A percentile compares a stretch with the other conserved stretches of the same genome.
Evolutionary conservation across 1,140 invertebrate genomes (phyloP).

Genomic region (Drosophila arawakana): DNA sequence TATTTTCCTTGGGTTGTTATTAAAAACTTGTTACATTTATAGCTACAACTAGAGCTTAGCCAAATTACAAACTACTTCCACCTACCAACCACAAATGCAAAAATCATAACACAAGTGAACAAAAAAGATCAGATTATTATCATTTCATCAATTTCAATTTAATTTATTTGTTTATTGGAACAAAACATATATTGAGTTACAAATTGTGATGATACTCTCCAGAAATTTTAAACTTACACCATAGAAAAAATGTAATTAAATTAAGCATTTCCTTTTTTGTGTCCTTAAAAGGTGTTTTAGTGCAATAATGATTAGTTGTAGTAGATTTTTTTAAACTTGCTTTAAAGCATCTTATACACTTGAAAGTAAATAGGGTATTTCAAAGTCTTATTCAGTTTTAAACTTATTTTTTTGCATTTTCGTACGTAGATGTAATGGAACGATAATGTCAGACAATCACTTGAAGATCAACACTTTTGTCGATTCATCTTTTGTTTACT

Average conservation of each 20-base stretch:
- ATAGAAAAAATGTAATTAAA: too few relatives aligned
- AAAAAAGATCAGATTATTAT: slow-evolving; percentile 52
- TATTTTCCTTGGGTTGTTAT: slow-evolving; percentile 39
- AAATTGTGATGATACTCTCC: not conserved
- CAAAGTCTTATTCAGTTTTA: slow-evolving; percentile 6
- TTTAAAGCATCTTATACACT: not conserved
- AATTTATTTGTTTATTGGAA: slow-evolving; percentile 14
- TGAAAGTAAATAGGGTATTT: not conserved
- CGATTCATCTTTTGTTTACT: not conserved
- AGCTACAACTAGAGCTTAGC: not conserved
- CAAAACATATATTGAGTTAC: not conserved
- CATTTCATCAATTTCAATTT: slow-evolving; percentile 54
- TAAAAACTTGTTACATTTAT: slow-evolving; percentile 52
- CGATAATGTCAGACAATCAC: not conserved
- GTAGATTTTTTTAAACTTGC: too few relatives aligned
- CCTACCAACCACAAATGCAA: slow-evolving; percentile 2
- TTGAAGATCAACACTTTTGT: not conserved
- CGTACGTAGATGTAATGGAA: not conserved
- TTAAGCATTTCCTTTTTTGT: too few relatives aligned
- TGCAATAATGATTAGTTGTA: too few relatives aligned
- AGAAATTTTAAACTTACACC: not conserved
- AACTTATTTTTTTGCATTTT: slow-evolving; percentile 38
- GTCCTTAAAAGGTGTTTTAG: too few relatives aligned
- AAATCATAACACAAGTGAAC: slow-evolving; percentile 29
- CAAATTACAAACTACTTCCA: slow-evolving; percentile 14